Conservation (phyloP, 2,888 invertebrate species). For the Tetragnatha montana region DNA sequence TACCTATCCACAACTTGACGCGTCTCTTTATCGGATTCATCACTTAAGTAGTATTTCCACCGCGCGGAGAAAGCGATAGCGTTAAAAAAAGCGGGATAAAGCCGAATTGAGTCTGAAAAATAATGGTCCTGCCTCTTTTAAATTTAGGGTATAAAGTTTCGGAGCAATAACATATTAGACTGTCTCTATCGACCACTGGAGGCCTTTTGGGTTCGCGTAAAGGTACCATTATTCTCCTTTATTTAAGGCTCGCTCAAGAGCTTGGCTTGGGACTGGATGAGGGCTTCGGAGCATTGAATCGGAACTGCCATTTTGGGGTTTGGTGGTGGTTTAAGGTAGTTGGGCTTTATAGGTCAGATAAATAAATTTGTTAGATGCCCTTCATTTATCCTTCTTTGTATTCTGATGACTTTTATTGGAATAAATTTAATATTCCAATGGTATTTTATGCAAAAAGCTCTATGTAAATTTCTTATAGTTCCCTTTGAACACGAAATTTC, state of each 20-base stretch:
- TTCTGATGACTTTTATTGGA: too few relatives aligned
- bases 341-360: not conserved
- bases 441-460: too few relatives aligned
- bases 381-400: not conserved
- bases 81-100: slow-evolving; percentile 9
- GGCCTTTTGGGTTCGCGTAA: not conserved
- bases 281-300: not conserved
- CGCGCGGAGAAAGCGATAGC: slow-evolving; percentile 6
- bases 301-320: not conserved
- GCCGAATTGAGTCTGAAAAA: slow-evolving; percentile 22
- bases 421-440: too few relatives aligned
- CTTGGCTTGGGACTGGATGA: not conserved
- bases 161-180: slow-evolving; percentile 43
- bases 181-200: slow-evolving; percentile 28
- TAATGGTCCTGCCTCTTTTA: slow-evolving; percentile 55
- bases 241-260: not conserved
- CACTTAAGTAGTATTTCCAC: slow-evolving; percentile 45
- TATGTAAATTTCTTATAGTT: too few relatives aligned
- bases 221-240: slow-evolving; percentile 9
- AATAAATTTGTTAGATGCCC: not conserved
- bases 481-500: too few relatives aligned
- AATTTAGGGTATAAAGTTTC: slow-evolving; percentile 52
- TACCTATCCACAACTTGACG: slow-evolving; percentile 41
- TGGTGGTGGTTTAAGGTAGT: not conserved
- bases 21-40: slow-evolving; percentile 44